Evolutionary conservation across 2,113 vertebrate genomes (phyloP), one percentile per base, ranked within the genome.

Genomic region (Gorsachius goisagi): DNA sequence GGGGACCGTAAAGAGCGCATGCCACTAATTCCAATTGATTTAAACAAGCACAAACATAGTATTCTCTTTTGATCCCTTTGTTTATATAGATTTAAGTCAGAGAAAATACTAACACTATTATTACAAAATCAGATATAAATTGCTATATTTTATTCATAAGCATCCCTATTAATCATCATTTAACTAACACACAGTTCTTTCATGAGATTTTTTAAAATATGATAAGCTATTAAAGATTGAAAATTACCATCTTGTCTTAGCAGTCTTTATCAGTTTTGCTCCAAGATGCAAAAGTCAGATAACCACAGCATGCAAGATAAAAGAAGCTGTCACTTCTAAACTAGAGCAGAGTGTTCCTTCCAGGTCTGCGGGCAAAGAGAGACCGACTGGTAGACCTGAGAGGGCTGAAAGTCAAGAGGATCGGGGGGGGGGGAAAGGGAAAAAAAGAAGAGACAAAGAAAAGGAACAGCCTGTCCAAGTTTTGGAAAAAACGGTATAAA

Each of bases 401-500:
- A 84, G 12, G 21, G 26, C 28, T 89, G 60, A 47, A 76, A 80
- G 33, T 44, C 45, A 75, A 75, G 47, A 82, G 58, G 9, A 50
- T 1, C 0, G 0, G 10, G 6, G 22, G 0, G 10, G 6, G 22
- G 11, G 7, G 17, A 67, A 64, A 23, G 13, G 9, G 5, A 22
- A 33, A 35, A 37, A 37, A 22, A 68, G 4, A 23, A 73, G 30
- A 85, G 23, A 49, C 11, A 62, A 66, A 35, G 16, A 39, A 60
- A 79, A 60, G 24, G n/a, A 59, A 41, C 8, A 62, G 24, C 27
- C 58, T 90, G 35, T 6, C 22, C 22, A 39, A 35, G 52, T 45
- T 68, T 15, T 20, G 9, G 9, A 12, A 33, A 21, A 66, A 77
- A 67, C 27, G 18, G 7, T 47, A 45, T 18, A 47, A 85, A 52